Evolutionary conservation across 1,140 invertebrate genomes (phyloP).

Genomic region (Dysdera silvatica): DNA sequence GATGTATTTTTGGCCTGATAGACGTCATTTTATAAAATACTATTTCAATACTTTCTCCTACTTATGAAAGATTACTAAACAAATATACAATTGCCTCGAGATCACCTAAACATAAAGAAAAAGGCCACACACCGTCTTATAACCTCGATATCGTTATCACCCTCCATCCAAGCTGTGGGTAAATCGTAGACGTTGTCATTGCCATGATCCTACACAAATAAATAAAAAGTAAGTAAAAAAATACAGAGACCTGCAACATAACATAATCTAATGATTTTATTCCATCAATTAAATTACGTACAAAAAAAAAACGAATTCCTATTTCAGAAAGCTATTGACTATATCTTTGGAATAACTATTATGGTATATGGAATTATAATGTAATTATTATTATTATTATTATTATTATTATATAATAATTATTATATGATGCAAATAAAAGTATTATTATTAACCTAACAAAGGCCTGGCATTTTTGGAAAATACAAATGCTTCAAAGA

Average conservation of each 20-base stretch:
- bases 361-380: too few relatives aligned
- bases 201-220: conserved; percentile 36
- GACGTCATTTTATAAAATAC: too few relatives aligned
- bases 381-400: not conserved
- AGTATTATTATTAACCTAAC: not conserved
- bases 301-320: not conserved
- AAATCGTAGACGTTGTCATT: conserved; percentile 42
- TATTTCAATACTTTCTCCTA: too few relatives aligned
- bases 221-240: not conserved
- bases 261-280: not conserved
- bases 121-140: not conserved
- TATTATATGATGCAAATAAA: not conserved
- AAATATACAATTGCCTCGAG: too few relatives aligned
- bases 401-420: conserved; percentile 1
- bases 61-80: too few relatives aligned
- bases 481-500: not conserved
- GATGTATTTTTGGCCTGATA: too few relatives aligned
- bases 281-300: not conserved
- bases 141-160: conserved; percentile 38
- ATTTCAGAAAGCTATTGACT: not conserved
- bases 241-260: too few relatives aligned
- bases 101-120: too few relatives aligned
- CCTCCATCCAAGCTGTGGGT: conserved; percentile 41
- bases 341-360: not conserved
- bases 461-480: not conserved